Conservation (phyloP, 2,113 vertebrate species). For the Carassius auratus region DNA sequence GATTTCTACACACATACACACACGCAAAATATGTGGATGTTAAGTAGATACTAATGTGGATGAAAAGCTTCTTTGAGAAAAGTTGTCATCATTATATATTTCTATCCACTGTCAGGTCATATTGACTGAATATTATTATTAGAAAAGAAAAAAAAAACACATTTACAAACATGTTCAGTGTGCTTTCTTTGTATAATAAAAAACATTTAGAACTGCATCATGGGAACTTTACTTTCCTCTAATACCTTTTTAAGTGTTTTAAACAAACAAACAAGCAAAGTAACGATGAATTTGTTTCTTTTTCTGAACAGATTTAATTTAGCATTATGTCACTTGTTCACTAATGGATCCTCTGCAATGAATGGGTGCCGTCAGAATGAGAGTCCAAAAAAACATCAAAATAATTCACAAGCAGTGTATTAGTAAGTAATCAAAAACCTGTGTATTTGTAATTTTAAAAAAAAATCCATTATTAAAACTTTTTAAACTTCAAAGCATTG, state of each 20-base stretch:
- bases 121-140: slow-evolving; percentile 27
- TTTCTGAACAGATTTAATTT: not conserved
- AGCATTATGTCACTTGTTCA: not conserved
- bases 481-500: too few relatives aligned
- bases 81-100: not conserved
- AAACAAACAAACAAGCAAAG: too few relatives aligned
- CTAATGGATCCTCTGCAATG: not conserved
- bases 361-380: not conserved
- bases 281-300: not conserved
- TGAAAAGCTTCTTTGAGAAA: slow-evolving; percentile 11
- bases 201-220: not conserved
- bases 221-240: not conserved
- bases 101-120: slow-evolving; percentile 35
- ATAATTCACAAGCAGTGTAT: not conserved
- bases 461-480: too few relatives aligned
- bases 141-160: not conserved
- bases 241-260: not conserved
- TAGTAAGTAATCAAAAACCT: not conserved
- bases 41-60: not conserved
- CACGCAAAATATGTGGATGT: not conserved
- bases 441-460: not conserved
- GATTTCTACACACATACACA: not conserved
- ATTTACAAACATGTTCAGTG: not conserved
- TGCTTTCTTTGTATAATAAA: slow-evolving; percentile 11
- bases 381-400: not conserved